Conservation (phyloP, 2,797 vertebrate species). For the Pseudopleuronectes americanus region DNA sequence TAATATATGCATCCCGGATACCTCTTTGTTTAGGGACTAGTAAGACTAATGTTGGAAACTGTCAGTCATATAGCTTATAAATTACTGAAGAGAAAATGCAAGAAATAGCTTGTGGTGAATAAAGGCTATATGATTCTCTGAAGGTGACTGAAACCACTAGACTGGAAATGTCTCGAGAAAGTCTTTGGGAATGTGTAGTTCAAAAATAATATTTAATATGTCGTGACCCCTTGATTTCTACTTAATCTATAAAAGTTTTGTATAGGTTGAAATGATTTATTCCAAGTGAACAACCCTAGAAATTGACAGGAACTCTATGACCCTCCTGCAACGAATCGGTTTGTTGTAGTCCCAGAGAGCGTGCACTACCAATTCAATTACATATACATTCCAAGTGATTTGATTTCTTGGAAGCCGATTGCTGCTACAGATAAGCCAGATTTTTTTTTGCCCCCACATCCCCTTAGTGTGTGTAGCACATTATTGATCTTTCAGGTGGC, state of each 20-base stretch:
- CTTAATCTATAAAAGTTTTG: neutral
- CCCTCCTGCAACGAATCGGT: constrained; percentile 12
- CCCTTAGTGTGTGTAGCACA: neutral
- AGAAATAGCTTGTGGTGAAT: constrained; percentile 45
- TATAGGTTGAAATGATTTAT: neutral
- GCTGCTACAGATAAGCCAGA: constrained; percentile 26
- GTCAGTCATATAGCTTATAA: constrained; percentile 30
- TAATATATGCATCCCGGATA: constrained; percentile 22
- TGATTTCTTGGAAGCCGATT: constrained; percentile 46
- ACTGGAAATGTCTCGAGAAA: constrained; percentile 10
- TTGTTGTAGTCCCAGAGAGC: constrained; percentile 1
- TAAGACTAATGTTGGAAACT: constrained; percentile 8
- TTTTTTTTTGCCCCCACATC: neutral
- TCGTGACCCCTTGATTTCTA: neutral
- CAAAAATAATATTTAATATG: neutral
- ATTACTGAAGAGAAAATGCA: constrained; percentile 47
- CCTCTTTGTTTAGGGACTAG: constrained; percentile 1
- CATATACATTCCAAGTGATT: constrained; percentile 34
- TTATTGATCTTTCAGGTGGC: constrained; percentile 26
- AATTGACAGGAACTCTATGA: neutral
- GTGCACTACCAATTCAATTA: constrained; percentile 38
- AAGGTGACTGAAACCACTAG: constrained; percentile 14
- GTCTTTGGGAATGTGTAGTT: neutral
- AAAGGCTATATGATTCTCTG: constrained; percentile 27
- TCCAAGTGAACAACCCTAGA: constrained; percentile 2